These are phyloP conservation scores for Pachypeltis micranthus DNA, from an alignment of 1,140 invertebrate genomes.

Conservation along the genomic window DNA sequence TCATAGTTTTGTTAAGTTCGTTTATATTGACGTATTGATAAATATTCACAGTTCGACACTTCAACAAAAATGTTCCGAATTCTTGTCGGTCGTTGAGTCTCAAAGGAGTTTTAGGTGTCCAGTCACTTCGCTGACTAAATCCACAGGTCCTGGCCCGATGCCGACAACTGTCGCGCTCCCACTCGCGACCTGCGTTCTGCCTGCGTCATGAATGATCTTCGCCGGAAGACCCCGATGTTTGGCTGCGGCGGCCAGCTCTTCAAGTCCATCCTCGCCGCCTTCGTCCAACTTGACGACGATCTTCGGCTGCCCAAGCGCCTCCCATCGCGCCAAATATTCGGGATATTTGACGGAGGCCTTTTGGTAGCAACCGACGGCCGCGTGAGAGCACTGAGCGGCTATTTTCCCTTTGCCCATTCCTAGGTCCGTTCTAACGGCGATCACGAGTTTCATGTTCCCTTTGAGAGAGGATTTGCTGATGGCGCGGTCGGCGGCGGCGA, in stretches of 20 bases:
- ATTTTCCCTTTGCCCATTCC: constrained; percentile 93
- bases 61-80: too few relatives aligned
- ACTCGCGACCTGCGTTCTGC: constrained; percentile 74
- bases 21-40: too few relatives aligned
- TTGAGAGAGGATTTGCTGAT: background rate
- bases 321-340: constrained; percentile 58
- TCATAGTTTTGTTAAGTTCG: too few relatives aligned
- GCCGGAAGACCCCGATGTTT: constrained; percentile 53
- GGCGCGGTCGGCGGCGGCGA: background rate
- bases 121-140: constrained; percentile 66
- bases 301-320: constrained; percentile 65
- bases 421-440: constrained; percentile 78
- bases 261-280: constrained; percentile 46
- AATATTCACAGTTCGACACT: too few relatives aligned
- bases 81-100: too few relatives aligned
- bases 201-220: constrained; percentile 72
- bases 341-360: constrained; percentile 49
- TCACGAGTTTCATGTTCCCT: constrained; percentile 51
- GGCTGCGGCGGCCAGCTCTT: constrained; percentile 52
- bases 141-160: constrained; percentile 70
- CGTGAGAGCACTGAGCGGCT: constrained; percentile 85
- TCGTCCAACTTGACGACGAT: constrained; percentile 48
- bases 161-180: constrained; percentile 80
- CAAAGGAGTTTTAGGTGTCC: constrained; percentile 77
- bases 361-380: constrained; percentile 66